Evolutionary conservation across 2,113 vertebrate genomes (phyloP), one percentile per base, ranked within the genome.

Genomic region (Rafetus swinhoei): DNA sequence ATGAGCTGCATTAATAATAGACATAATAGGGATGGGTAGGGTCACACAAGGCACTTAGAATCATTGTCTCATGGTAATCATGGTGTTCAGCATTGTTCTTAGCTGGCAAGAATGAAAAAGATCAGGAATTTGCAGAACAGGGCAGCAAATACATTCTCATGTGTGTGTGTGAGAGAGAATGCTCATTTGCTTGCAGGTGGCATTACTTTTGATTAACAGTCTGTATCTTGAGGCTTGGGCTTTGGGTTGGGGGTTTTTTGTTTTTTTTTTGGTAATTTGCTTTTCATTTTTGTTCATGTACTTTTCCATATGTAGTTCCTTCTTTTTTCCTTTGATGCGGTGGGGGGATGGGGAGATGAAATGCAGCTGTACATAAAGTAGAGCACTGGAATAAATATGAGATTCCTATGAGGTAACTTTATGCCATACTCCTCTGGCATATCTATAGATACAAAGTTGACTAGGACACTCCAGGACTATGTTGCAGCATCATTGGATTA

Each of bases 31-130:
- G 54, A 24, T 24, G 22, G 8, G 22, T 21, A 79, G 83, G 88
- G 81, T 35, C 25, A 8, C 29, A 65, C 55, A 84, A 74, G 80
- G 69, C 50, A 35, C 72, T 18, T 35, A 35, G 12, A 90, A 54
- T 24, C 77, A 24, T 53, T 65, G 59, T 0, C 57, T 90, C 52
- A 69, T 57, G 35, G 56, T 85, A 53, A 24, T 84, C 18, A 87
- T 77, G 39, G 11, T 52, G 14, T 80, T 91, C 3, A 85, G 60
- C 1, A 5, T 60, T 90, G 90, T 85, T 39, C 69, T 85, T 84
- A 72, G 50, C 86, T 92, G 74, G 86, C 3, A 2, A 69, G 72
- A 85, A 92, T 93, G 39, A 55, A 50, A 92, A 94, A 88, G 83
- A 81, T 83, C 84, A 90, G 74, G 85, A 91, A 55, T 81, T 90